Evolutionary conservation across 2,888 invertebrate genomes (phyloP), one percentile per base, ranked within the genome.

Genomic region (Deilephila porcellus): DNA sequence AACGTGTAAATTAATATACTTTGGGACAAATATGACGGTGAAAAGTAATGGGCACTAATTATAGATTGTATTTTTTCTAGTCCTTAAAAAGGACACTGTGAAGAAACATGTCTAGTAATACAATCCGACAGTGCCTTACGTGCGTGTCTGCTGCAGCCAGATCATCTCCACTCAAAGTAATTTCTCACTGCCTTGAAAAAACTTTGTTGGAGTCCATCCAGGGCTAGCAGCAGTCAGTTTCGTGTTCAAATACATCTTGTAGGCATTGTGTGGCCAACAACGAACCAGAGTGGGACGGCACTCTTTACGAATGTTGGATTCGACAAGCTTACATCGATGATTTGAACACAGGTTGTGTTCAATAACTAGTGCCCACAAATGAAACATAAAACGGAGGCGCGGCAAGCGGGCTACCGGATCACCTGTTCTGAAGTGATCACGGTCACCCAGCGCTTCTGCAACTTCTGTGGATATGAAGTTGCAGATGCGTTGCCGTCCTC

Each of bases 401-500:
- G 64, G 20, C 64, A 64, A 64, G 4, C 20, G 5, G 14, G 20
- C 14, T 20, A 45, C 8, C 19, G 20, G 64, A 20, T 20, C n/a
- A 34, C n/a, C n/a, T n/a, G 45, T 37, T 64, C 34, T 4, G 19
- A n/a, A 64, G n/a, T 64, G 63, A 8, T 37, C 37, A 37, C 4
- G 11, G 34, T 14, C 45, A 45, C 20, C 34, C 34, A 19, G 3
- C 8, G 19, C 8, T 3, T 8, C n/a, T 19, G 3, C 20, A 14
- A 20, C 29, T 20, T 5, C 64, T 45, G 1, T 14, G 45, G 45
- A 45, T 11, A 64, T 4, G 8, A 14, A 11, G 20, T 11, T n/a
- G 11, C n/a, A 20, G 64, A 37, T 64, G 64, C n/a, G n/a, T 37
- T 64, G 64, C 20, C 64, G 4, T 11, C 64, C 64, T 64, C 8